Conservation (phyloP, 1,140 invertebrate species). For the Carposina sasakii region DNA sequence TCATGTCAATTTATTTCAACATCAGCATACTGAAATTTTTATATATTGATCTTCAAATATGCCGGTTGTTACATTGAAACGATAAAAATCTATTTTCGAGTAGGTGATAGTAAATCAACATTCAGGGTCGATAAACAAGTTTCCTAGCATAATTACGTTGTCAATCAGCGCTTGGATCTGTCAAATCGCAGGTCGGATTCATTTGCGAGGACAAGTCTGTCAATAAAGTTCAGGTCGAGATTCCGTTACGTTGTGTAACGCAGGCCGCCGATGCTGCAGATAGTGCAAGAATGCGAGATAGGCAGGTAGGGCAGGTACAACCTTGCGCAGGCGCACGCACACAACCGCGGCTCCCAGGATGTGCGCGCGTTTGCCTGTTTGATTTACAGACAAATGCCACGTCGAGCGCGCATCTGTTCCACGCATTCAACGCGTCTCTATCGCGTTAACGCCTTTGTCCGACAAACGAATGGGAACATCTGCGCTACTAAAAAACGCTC, state of each 20-base stretch:
- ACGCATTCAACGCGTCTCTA: slow-evolving; percentile 53
- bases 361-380: slow-evolving; percentile 60
- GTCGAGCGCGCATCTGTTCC: slow-evolving; percentile 57
- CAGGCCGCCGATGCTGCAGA: slow-evolving; percentile 51
- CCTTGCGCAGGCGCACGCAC: slow-evolving; percentile 47
- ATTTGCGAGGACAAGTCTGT: slow-evolving; percentile 28
- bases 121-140: slow-evolving; percentile 34
- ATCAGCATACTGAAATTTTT: too few relatives aligned
- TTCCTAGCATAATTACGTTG: slow-evolving; percentile 40
- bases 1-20: too few relatives aligned
- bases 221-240: slow-evolving; percentile 38
- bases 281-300: slow-evolving; percentile 62
- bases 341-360: slow-evolving; percentile 22
- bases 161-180: slow-evolving; percentile 28
- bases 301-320: slow-evolving; percentile 58
- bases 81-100: too few relatives aligned
- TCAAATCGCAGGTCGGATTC: slow-evolving; percentile 21
- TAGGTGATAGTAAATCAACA: too few relatives aligned
- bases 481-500: slow-evolving; percentile 41
- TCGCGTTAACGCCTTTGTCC: slow-evolving; percentile 63
- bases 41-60: too few relatives aligned
- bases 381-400: slow-evolving; percentile 67
- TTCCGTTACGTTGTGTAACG: slow-evolving; percentile 22
- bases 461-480: slow-evolving; percentile 51
- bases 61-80: too few relatives aligned